Conservation (phyloP, 2,113 vertebrate species). For the Heterotis niloticus region DNA sequence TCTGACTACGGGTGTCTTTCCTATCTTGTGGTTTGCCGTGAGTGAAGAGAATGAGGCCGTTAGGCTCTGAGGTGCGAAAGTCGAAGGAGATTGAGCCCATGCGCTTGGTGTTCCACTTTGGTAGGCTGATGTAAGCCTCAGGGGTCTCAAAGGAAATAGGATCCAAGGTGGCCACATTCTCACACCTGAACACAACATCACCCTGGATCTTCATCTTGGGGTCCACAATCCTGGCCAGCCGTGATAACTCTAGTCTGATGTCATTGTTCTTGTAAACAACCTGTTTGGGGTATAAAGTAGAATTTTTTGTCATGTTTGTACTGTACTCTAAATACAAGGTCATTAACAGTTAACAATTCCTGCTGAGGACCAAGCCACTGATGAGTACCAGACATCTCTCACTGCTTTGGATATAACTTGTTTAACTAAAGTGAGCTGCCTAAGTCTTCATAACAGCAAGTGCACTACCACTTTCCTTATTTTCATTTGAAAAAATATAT, state of each 20-base stretch:
- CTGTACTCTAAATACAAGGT: background rate
- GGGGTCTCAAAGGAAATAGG: slow-evolving; percentile 98
- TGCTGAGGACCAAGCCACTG: background rate
- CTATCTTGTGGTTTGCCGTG: slow-evolving; percentile 93
- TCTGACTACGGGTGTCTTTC: slow-evolving; percentile 87
- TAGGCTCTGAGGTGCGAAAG: slow-evolving; percentile 94
- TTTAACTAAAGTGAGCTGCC: background rate
- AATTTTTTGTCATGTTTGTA: slow-evolving; percentile 11
- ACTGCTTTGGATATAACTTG: background rate
- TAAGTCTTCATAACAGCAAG: background rate
- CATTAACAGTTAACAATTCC: background rate
- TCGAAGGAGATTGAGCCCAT: slow-evolving; percentile 99
- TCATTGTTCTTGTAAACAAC: slow-evolving; percentile 99
- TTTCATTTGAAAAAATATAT: background rate
- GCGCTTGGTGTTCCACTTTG: slow-evolving; percentile 97
- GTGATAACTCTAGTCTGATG: slow-evolving; percentile 93
- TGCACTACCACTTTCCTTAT: background rate
- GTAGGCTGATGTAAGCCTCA: slow-evolving; percentile 93
- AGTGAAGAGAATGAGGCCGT: slow-evolving; percentile 94
- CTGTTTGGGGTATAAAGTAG: slow-evolving; percentile 54
- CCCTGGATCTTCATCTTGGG: slow-evolving; percentile 99
- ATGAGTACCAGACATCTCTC: background rate
- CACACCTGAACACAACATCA: slow-evolving; percentile 90
- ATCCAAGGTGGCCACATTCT: slow-evolving; percentile 93
- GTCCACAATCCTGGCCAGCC: slow-evolving; percentile 89